These are phyloP conservation scores for Falco naumanni DNA, from an alignment of 2,797 vertebrate genomes.

Conservation along the genomic window DNA sequence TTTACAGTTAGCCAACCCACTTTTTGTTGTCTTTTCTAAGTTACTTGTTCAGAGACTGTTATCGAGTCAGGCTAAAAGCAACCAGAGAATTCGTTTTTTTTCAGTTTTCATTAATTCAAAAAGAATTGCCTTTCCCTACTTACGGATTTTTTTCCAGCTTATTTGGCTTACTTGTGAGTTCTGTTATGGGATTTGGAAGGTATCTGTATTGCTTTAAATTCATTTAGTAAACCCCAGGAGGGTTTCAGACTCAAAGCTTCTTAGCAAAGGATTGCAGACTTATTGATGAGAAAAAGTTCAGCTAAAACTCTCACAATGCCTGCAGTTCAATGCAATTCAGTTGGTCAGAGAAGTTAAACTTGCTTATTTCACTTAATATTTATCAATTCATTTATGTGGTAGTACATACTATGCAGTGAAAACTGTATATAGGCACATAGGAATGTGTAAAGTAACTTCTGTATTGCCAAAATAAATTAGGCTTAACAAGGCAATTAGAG, in stretches of 20 bases:
- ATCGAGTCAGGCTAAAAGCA: not conserved
- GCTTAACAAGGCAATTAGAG: not conserved
- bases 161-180: constrained; percentile 58
- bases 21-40: not conserved
- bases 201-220: constrained; percentile 72
- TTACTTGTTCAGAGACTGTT: not conserved
- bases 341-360: constrained; percentile 11
- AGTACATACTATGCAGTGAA: not conserved
- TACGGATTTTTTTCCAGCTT: constrained; percentile 36
- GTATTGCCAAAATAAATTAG: not conserved
- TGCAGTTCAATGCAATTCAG: constrained; percentile 1
- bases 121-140: constrained; percentile 26
- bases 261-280: constrained; percentile 61
- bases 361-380: constrained; percentile 39
- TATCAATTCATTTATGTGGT: not conserved
- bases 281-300: constrained; percentile 62
- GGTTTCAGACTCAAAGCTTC: constrained; percentile 61
- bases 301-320: not conserved
- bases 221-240: constrained; percentile 63
- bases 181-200: constrained; percentile 61
- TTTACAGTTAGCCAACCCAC: not conserved
- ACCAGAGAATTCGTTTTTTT: not conserved
- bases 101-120: constrained; percentile 55
- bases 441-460: not conserved
- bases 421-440: not conserved